A percentile compares a stretch with the other conserved stretches of the same genome.
Evolutionary conservation across 53 echinoderm and acorn worm species (phyloP).

Genomic region (Henricia sp.): DNA sequence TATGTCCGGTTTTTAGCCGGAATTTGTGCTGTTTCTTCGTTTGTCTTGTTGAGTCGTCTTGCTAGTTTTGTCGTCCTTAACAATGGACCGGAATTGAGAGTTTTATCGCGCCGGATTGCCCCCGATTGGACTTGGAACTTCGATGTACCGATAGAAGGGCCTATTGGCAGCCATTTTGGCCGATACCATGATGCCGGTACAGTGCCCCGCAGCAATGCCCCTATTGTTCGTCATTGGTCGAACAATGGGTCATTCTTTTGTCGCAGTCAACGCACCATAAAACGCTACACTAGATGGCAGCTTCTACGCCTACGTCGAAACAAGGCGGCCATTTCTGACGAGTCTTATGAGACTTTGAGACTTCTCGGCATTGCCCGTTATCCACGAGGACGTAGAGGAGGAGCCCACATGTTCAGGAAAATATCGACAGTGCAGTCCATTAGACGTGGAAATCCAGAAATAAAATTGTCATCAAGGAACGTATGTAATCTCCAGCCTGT

Average conservation of each 20-base stretch:
- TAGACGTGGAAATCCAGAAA: neutral
- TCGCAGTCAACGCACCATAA: neutral
- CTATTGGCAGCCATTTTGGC: neutral
- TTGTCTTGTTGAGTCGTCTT: neutral
- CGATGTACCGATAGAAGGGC: neutral
- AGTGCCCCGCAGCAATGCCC: neutral
- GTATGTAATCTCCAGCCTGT: neutral
- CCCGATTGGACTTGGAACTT: neutral
- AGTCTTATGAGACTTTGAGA: neutral
- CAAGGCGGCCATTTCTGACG: neutral
- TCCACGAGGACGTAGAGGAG: constrained; percentile 2
- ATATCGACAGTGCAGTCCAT: neutral
- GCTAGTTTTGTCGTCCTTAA: neutral
- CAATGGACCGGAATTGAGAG: neutral
- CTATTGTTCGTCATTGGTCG: neutral
- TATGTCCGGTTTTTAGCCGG: constrained; percentile 14
- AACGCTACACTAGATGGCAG: constrained; percentile 16
- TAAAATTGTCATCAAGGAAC: neutral
- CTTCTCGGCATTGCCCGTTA: neutral
- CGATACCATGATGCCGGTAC: neutral
- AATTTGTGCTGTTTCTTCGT: neutral
- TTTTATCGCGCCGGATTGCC: neutral
- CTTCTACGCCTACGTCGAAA: neutral
- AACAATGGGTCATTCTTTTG: neutral
- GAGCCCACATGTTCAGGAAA: constrained; percentile 23